Evolutionary conservation across 2,888 invertebrate species (phyloP), one percentile per base, ranked within the genome.

Genomic region (Xestia rhomboidea): DNA sequence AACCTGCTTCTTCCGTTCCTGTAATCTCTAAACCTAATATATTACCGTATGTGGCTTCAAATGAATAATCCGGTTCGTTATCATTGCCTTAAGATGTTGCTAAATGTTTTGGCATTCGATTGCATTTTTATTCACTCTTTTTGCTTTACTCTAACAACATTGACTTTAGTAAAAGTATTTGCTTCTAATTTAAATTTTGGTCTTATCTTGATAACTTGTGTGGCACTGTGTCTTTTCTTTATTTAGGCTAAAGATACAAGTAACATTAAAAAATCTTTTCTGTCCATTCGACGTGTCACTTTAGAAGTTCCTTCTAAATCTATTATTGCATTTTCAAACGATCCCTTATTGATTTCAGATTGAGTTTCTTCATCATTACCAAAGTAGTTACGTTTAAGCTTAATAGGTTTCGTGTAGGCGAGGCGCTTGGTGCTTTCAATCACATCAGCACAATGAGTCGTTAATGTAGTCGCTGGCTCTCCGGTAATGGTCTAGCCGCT

Each of bases 381-480:
- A 77, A 80, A 85, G 86, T 81, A 85, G 88, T 85, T 87, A 86
- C 85, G 84, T 86, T 85, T 84, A 83, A 83, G 87, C 77, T 89
- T 92, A 92, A 93, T 92, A 91, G 90, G 90, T 90, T 90, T 88
- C 71, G 86, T 88, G 93, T 94, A 89, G 94, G 94, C 91, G 94
- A 91, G 76, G 81, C 86, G 88, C 91, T 91, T 93, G 79, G 82
- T 87, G 89, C 91, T 91, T 93, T 93, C 93, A 93, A 94, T 93
- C 91, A 89, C 84, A 88, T 79, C 87, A 84, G 86, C 88, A 94
- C 94, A 93, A 94, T 94, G 94, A 93, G 90, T 94, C 93, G 93
- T 94, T 94, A 93, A 80, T 89, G 85, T 84, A 91, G 91, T 91
- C 91, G 88, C 87, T 86, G 84, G 88, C 89, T 89, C 91, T 89